Percentiles rank a stretch among this genome's conserved stretches.
Evolutionary conservation across 2,113 vertebrate species (phyloP).

Genomic region (Myotis davidii): DNA sequence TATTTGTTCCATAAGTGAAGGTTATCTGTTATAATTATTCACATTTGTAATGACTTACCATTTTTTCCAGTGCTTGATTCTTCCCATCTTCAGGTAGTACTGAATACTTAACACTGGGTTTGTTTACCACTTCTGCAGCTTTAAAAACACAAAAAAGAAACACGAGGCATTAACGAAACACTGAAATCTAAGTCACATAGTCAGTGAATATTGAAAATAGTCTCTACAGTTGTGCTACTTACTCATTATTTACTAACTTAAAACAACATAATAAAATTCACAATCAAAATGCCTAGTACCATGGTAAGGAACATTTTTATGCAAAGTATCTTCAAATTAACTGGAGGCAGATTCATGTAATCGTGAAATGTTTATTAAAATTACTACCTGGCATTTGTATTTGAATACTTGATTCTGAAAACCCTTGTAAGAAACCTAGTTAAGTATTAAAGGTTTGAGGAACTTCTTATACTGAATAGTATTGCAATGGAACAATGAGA

Average conservation of each 20-base stretch:
- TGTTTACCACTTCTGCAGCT: slow-evolving; percentile 29
- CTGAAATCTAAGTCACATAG: not conserved
- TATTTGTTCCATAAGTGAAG: not conserved
- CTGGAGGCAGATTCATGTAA: not conserved
- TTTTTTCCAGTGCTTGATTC: not conserved
- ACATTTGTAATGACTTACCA: slow-evolving; percentile 36
- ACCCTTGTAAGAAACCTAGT: not conserved
- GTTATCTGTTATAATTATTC: not conserved
- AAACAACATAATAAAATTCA: slow-evolving; percentile 3
- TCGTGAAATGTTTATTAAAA: slow-evolving; percentile 15
- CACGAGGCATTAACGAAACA: not conserved
- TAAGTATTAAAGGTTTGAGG: not conserved
- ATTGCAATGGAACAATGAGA: not conserved
- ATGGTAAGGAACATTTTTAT: not conserved
- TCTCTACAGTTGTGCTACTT: not conserved
- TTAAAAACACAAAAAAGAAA: slow-evolving; percentile 54
- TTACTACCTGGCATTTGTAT: not conserved
- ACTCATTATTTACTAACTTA: not conserved
- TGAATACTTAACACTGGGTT: not conserved
- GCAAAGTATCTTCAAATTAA: not conserved
- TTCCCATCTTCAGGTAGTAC: not conserved
- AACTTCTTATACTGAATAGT: not conserved
- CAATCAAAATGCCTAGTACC: not conserved
- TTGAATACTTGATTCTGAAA: slow-evolving; percentile 49
- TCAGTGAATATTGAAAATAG: not conserved